Evolutionary conservation across 1,140 invertebrate genomes (phyloP), one percentile per base, ranked within the genome.

Genomic region (Plodia interpunctella): DNA sequence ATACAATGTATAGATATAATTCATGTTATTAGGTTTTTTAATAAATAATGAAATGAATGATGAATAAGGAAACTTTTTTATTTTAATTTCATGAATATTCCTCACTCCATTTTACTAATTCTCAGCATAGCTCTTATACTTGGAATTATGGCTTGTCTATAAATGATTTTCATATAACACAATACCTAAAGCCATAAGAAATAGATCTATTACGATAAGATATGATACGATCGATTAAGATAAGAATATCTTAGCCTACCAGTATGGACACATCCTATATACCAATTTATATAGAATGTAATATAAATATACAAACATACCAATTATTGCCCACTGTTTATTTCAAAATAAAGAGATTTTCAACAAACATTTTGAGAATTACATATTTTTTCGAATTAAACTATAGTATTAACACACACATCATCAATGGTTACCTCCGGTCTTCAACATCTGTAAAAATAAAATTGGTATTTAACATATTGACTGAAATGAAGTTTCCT

Each of bases 391-490:
- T 49, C 11, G 44, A 49, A 49, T 49, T 49, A 49, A n/a, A 15
- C 44, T 61, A 62, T 57, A n/a, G 55, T 13, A 25, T 25, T 25
- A 25, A 25, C 6, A 25, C 2, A 25, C 21, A 25, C 6, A 25
- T 49, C 38, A 8, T 49, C 30, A 28, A 55, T 53, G 60, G 60
- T 74, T 84, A 84, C 68, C 80, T 84, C 62, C 84, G 65, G 15
- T 87, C 84, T 19, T 87, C 84, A 56, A 87, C 79, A 84, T 87
- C 84, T 87, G 76, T 44, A 85, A 79, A 66, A 2, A 63, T 60
- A 62, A 62, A 62, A 55, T 59, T 28, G 54, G 21, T 35, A 1
- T 9, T 1, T 35, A 5, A 11, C 9, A 1, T 3, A 11, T 3
- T 35, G 21, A 25, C 21, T 25, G 21, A 25, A 2, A 25, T n/a